phyloP scores from a whole-genome alignment of 2,113 vertebrate species.

The Tricholaema leucomelas region DNA sequence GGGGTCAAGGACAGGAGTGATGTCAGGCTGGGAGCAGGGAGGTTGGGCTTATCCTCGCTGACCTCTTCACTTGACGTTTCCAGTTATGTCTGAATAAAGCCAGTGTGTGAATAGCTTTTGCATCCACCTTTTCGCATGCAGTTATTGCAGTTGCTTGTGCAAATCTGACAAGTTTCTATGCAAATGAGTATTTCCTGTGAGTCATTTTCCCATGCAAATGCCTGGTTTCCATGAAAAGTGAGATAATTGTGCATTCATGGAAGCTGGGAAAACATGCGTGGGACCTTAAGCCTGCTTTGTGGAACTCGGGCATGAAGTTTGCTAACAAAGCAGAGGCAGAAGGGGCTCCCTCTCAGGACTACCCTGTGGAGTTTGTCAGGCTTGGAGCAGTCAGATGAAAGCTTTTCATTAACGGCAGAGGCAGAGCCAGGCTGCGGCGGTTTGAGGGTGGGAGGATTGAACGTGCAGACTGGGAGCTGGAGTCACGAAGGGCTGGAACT shows the following conservation, averaged over 20 bases:
- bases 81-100: conserved; percentile 60
- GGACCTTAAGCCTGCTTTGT: conserved; percentile 44
- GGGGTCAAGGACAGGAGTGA: conserved; percentile 2
- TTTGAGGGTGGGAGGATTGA: not conserved
- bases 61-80: conserved; percentile 25
- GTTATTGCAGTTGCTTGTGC: conserved; percentile 54
- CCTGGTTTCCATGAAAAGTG: conserved; percentile 59
- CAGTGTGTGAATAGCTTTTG: conserved; percentile 56
- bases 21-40: not conserved
- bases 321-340: conserved; percentile 25
- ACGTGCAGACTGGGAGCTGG: not conserved
- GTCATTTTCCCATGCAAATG: conserved; percentile 72
- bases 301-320: conserved; percentile 4
- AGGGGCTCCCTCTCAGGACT: not conserved
- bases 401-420: not conserved
- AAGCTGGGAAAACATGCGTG: conserved; percentile 69
- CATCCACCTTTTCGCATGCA: conserved; percentile 60
- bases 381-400: not conserved
- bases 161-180: conserved; percentile 62
- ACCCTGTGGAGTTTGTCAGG: not conserved
- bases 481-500: not conserved
- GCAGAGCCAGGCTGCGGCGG: not conserved
- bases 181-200: conserved; percentile 67
- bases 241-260: conserved; percentile 54
- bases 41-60: conserved; percentile 1